Evolutionary conservation across 1,140 invertebrate species (phyloP).

Genomic region (Hetaerina americana): DNA sequence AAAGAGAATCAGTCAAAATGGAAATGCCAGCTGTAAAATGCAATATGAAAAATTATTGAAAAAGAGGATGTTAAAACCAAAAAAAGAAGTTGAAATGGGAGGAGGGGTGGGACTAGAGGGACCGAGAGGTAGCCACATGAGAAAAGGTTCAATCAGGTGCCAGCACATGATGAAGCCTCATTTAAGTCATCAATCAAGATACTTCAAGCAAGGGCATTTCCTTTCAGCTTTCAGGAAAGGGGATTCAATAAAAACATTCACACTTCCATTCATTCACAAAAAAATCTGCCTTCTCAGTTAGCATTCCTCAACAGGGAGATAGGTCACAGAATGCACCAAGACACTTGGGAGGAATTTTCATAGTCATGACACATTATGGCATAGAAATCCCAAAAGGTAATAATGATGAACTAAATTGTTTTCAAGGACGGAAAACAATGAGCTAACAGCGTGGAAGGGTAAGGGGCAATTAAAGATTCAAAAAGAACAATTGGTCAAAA

Average conservation of each 20-base stretch:
- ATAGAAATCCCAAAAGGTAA: not conserved
- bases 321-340: not conserved
- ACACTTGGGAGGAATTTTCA: not conserved
- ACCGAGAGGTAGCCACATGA: not conserved
- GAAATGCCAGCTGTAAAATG: not conserved
- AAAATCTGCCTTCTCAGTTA: not conserved
- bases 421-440: not conserved
- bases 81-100: not conserved
- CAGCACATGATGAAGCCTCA: not conserved
- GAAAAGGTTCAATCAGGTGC: not conserved
- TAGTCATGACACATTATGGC: not conserved
- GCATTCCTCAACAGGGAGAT: not conserved
- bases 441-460: not conserved
- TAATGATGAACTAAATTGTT: not conserved
- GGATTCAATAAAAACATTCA: not conserved
- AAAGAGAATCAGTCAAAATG: not conserved
- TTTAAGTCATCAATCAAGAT: not conserved
- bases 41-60: not conserved
- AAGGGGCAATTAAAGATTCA: not conserved
- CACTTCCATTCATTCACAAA: not conserved
- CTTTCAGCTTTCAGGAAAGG: not conserved
- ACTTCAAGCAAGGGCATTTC: not conserved
- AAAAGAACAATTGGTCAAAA: not conserved
- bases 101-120: not conserved
- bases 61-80: too few species aligned